phyloP scores from a whole-genome alignment of 2,113 vertebrate genomes.

The Brachionichthys hirsutus region DNA sequence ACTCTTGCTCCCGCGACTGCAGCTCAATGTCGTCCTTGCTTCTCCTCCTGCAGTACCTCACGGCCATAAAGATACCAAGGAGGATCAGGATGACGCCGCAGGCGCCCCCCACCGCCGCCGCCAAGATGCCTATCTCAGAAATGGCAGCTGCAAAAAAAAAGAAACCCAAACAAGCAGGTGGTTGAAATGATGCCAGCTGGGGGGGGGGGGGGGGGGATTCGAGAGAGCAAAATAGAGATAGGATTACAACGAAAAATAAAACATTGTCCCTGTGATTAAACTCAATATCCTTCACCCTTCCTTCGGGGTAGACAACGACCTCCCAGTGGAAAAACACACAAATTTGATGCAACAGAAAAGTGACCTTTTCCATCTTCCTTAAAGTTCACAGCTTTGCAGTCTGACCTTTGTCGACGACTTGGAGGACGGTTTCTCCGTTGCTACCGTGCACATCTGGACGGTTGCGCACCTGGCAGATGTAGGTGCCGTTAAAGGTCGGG shows the following conservation, averaged over 20 bases:
- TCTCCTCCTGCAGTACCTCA: conserved; percentile 70
- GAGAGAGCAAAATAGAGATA: not conserved
- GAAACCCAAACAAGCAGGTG: not conserved
- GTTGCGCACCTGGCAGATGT: conserved; percentile 88
- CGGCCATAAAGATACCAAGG: conserved; percentile 69
- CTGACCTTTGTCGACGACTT: conserved; percentile 79
- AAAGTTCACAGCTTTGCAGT: not conserved
- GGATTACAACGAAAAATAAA: not conserved
- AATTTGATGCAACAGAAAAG: too few species aligned
- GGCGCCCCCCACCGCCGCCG: conserved; percentile 78
- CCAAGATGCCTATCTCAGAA: conserved; percentile 87
- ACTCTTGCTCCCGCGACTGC: not conserved
- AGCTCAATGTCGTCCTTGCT: conserved; percentile 48
- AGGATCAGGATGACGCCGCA: conserved; percentile 79
- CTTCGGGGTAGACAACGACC: too few species aligned
- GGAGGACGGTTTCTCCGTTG: conserved; percentile 79
- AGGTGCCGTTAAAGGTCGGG: conserved; percentile 89
- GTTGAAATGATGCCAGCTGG: too few species aligned
- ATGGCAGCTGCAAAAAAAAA: conserved; percentile 69
- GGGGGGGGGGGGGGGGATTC: too few species aligned
- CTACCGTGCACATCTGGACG: conserved; percentile 84
- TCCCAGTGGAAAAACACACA: too few species aligned
- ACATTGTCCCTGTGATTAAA: not conserved
- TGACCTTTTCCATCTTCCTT: too few species aligned
- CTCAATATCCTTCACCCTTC: not conserved